A percentile compares a stretch with the other conserved stretches of the same genome.
These are phyloP conservation scores for Troglohyphantes excavatus DNA, from an alignment of 2,888 invertebrate species.

Conservation along the genomic window DNA sequence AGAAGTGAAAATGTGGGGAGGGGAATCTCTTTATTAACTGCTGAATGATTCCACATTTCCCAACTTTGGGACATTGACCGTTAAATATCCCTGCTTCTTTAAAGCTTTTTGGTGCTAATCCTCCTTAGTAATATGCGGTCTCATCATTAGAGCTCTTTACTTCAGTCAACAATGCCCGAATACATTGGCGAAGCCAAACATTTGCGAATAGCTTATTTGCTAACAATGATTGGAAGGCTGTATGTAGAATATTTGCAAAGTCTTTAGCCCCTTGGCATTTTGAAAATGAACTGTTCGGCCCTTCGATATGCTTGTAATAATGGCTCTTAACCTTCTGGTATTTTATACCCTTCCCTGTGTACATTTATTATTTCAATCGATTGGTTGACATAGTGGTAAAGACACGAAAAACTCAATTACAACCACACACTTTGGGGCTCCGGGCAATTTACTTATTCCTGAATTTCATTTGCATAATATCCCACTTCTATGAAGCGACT, in stretches of 20 bases:
- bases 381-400: conserved; percentile 67
- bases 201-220: conserved; percentile 68
- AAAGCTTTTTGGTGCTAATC: conserved; percentile 67
- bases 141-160: conserved; percentile 64
- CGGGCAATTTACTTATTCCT: conserved; percentile 68
- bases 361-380: conserved; percentile 59
- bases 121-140: conserved; percentile 52
- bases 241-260: conserved; percentile 64
- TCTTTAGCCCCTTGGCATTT: conserved; percentile 55
- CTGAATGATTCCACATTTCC: neutral
- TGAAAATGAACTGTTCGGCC: conserved; percentile 37
- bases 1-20: conserved; percentile 16
- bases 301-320: conserved; percentile 40
- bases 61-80: conserved; percentile 37
- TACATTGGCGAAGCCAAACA: conserved; percentile 60
- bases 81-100: conserved; percentile 54
- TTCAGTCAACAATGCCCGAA: conserved; percentile 64
- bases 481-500: conserved; percentile 1
- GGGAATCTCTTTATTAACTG: conserved; percentile 30
- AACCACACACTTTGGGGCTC: conserved; percentile 46
- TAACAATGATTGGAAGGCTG: conserved; percentile 72
- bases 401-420: conserved; percentile 73
- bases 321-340: conserved; percentile 49
- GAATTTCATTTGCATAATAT: conserved; percentile 74
- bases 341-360: conserved; percentile 38